Evolutionary conservation across 2,888 invertebrate species (phyloP).

Genomic region (Cephus pulcher): DNA sequence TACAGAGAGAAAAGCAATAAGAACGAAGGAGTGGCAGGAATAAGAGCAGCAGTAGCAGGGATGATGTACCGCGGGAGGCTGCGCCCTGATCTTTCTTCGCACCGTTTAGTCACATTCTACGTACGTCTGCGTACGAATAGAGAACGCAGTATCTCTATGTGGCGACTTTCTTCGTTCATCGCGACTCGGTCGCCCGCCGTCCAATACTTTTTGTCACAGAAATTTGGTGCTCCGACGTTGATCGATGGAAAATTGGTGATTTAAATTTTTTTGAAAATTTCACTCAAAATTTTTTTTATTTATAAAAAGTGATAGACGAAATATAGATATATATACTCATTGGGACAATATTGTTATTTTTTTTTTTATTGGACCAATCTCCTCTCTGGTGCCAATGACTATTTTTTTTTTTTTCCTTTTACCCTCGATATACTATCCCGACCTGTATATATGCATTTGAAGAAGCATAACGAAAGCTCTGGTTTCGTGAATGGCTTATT

Average conservation of each 20-base stretch:
- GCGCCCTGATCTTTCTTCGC: slow-evolving; percentile 56
- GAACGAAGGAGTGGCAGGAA: not conserved
- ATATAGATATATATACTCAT: too few relatives aligned
- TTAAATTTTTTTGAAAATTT: too few relatives aligned
- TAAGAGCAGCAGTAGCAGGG: slow-evolving; percentile 9
- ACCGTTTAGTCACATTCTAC: slow-evolving; percentile 49
- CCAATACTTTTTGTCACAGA: not conserved
- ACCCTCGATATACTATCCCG: not conserved
- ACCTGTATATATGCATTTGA: too few relatives aligned
- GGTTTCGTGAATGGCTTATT: not conserved
- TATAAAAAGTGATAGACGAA: too few relatives aligned
- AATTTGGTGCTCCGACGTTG: not conserved
- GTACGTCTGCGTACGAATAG: not conserved
- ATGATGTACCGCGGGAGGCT: slow-evolving; percentile 57
- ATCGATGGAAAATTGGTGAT: not conserved
- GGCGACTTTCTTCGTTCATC: not conserved
- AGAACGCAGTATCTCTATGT: not conserved
- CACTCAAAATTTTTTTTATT: too few relatives aligned
- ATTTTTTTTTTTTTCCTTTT: too few relatives aligned
- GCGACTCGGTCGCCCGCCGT: not conserved
- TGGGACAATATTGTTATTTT: too few relatives aligned
- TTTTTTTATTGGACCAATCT: not conserved
- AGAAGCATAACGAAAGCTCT: too few relatives aligned
- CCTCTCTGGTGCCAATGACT: not conserved
- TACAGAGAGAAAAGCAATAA: slow-evolving; percentile 18